Base-by-base conservation (phyloP, 2,797 vertebrate genomes). In the Pangasius djambal region DNA sequence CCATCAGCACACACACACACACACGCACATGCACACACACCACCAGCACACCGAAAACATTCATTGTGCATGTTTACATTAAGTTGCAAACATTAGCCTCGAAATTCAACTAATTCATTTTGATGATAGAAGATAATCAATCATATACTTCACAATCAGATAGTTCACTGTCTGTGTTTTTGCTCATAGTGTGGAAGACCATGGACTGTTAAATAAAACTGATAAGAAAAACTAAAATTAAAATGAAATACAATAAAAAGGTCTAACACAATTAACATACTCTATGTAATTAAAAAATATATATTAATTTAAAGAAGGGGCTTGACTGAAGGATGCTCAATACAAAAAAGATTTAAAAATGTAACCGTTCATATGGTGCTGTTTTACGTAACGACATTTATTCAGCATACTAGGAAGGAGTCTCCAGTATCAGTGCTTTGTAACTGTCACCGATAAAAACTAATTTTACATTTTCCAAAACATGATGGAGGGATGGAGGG, bases 1-100 rank as follows among this genome's bases (percentile, higher is more conserved):
- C 97, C 97, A 96, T 97, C 97, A 97, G 75, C 79, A 57, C 69
- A 75, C 83, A 88, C 82, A 59, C 88, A 90, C 74, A 83, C 83
- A 74, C 83, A 57, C n/a, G 59, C n/a, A 79, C 72, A 74, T 37
- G 44, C 74, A 77, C 10, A n/a, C 25, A 52, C 78, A 59, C 12
- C 55, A 82, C 1, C 16, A 81, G n/a, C 52, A 25, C 5, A 57
- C n/a, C 50, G 34, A 57, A 57, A 57, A 81, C 50, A 34, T 81
- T 31, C 6, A 8, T 3, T 55, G 15, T 55, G 2, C 77, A 20
- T 52, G 75, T 37, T 55, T 22, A 37, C 9, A 57, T 57, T 37
- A 37, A 59, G 52, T 34, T 22, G n/a, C 18, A 57, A 81, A 81
- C 37, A 81, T 59, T 18, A 59, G 6, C 48, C 13, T 81, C 18